phyloP scores from a whole-genome alignment of 2,797 vertebrate genomes.

The Jordanella pulchra region DNA sequence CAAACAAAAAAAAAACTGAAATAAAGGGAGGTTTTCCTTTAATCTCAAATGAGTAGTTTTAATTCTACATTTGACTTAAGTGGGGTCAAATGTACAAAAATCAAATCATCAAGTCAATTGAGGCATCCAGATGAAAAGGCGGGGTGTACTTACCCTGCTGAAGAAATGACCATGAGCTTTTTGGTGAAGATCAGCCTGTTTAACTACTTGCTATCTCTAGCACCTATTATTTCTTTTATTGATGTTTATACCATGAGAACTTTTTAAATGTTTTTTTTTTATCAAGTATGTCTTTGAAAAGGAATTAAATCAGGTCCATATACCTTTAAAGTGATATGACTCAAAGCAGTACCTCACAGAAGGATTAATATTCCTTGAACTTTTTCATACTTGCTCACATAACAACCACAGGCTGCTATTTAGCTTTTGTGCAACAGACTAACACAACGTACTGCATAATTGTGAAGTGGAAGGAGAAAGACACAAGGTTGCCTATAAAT shows the following conservation, averaged over 20 bases:
- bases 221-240: not conserved
- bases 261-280: not conserved
- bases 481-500: not conserved
- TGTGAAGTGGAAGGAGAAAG: not conserved
- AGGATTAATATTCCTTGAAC: constrained; percentile 19
- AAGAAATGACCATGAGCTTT: constrained; percentile 39
- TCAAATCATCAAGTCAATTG: not conserved
- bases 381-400: not conserved
- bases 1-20: not conserved
- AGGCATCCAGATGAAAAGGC: not conserved
- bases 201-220: constrained; percentile 28
- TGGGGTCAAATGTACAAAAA: not conserved
- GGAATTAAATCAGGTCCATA: not conserved
- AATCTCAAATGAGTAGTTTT: not conserved
- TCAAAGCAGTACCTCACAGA: not conserved
- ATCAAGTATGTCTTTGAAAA: not conserved
- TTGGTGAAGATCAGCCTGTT: constrained; percentile 25
- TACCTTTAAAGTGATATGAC: not conserved
- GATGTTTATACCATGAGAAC: not conserved
- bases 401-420: not conserved
- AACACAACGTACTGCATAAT: not conserved
- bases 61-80: not conserved
- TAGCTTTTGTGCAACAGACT: not conserved
- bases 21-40: not conserved
- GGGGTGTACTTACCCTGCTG: constrained; percentile 4